These are phyloP conservation scores for Epirrhoe alternata DNA, from an alignment of 2,888 invertebrate species.

Conservation along the genomic window DNA sequence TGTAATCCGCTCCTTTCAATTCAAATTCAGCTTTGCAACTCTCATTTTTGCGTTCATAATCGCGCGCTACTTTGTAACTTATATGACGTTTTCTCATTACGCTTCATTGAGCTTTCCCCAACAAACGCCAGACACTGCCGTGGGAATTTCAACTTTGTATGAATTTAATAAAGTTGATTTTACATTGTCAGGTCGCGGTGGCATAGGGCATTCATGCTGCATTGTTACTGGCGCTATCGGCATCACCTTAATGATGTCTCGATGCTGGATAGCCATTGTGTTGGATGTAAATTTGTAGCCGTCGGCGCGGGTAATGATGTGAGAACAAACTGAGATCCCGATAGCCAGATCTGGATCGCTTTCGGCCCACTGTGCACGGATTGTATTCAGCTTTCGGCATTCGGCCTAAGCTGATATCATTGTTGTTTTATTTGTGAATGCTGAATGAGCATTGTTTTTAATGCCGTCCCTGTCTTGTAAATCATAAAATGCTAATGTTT, in stretches of 20 bases:
- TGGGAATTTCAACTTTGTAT: slow-evolving; percentile 49
- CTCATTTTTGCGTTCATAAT: slow-evolving; percentile 66
- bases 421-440: slow-evolving; percentile 63
- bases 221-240: slow-evolving; percentile 80
- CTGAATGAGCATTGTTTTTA: slow-evolving; percentile 65
- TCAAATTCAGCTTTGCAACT: slow-evolving; percentile 63
- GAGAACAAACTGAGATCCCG: slow-evolving; percentile 85
- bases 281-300: slow-evolving; percentile 86
- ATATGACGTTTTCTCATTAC: slow-evolving; percentile 80
- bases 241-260: slow-evolving; percentile 86
- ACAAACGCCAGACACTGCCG: slow-evolving; percentile 57
- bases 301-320: slow-evolving; percentile 86
- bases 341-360: slow-evolving; percentile 82
- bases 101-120: slow-evolving; percentile 48
- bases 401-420: slow-evolving; percentile 60
- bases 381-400: slow-evolving; percentile 73
- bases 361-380: slow-evolving; percentile 73
- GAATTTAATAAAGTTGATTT: slow-evolving; percentile 56
- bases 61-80: slow-evolving; percentile 62
- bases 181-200: slow-evolving; percentile 44
- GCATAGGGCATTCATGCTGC: slow-evolving; percentile 61
- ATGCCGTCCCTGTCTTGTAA: slow-evolving; percentile 61
- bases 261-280: slow-evolving; percentile 86
- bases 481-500: slow-evolving; percentile 55
- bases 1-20: slow-evolving; percentile 52